A percentile compares a stretch with the other conserved stretches of the same genome.
phyloP scores from a whole-genome alignment of 2,888 invertebrate genomes.

The Hemicrepidius hirtus region DNA sequence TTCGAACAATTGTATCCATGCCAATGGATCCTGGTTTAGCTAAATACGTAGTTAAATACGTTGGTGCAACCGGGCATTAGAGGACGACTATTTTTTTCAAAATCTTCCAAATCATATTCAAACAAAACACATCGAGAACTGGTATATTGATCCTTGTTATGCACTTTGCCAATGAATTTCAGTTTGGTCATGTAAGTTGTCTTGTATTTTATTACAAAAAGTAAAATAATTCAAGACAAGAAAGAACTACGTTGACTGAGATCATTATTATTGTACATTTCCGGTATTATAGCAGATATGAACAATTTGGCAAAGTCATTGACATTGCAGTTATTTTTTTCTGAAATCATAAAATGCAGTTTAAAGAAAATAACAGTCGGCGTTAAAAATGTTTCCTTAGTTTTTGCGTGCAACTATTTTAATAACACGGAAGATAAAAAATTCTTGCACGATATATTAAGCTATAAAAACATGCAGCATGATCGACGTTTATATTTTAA shows the following conservation, averaged over 20 bases:
- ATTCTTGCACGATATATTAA: not conserved
- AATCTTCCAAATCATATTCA: no score
- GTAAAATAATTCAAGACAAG: not conserved
- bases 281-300: not conserved
- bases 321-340: no score
- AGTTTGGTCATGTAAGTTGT: not conserved
- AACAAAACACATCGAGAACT: no score
- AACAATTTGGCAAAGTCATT: not conserved
- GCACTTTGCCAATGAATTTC: not conserved
- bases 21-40: no score
- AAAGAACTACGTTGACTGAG: not conserved
- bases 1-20: no score
- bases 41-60: no score
- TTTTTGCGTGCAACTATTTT: not conserved
- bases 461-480: not conserved
- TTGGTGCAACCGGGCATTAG: no score
- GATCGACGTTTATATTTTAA: not conserved
- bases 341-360: no score
- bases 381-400: not conserved
- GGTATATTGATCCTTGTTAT: no score
- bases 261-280: not conserved
- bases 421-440: conserved; percentile 3
- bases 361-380: no score
- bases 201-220: not conserved
- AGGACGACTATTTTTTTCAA: no score